Evolutionary conservation across 1,140 invertebrate species (phyloP), one percentile per base, ranked within the genome.

Genomic region (Drosophila repletoides): DNA sequence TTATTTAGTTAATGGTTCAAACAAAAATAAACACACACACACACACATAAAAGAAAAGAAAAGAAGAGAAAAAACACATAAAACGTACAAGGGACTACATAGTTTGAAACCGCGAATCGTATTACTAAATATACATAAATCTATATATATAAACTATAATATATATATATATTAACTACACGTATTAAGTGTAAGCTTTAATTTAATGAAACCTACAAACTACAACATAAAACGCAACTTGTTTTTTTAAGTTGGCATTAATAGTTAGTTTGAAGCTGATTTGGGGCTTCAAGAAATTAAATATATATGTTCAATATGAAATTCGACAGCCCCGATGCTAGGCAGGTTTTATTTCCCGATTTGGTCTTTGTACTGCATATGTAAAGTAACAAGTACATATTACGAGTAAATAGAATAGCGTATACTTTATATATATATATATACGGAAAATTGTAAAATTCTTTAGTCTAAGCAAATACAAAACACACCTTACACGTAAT

Each of bases 61-160:
- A 46, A 24, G 40, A 14, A 51, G 15, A 38, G 19, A 22, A 9
- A 46, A 9, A 38, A 75, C 28, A 75, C 58, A 81, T 73, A 76
- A 67, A 84, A 80, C 72, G 80, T 86, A 86, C 80, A 86, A 86
- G 80, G 80, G 80, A 86, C 68, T 86, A 67, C 46, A 67, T 67
- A 86, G 80, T 86, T 84, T 86, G 76, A 84, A 86, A 86, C 80
- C 80, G 80, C 80, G 80, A 86, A 86, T 86, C 75, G 80, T 86
- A 86, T 86, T 86, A 86, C 80, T 86, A 86, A 86, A 86, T 84
- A 84, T 84, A 84, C 56, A 83, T 58, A 33, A 43, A 43, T 48
- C 31, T 64, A 72, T 59, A 73, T 45, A 70, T 56, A 72, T 33
- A 51, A 69, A 69, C 64, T 46, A 80, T 59, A 61, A 41, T 67